A percentile compares a stretch with the other conserved stretches of the same genome.
phyloP scores from a whole-genome alignment of 2,888 invertebrate species.

The Melanchra persicariae region DNA sequence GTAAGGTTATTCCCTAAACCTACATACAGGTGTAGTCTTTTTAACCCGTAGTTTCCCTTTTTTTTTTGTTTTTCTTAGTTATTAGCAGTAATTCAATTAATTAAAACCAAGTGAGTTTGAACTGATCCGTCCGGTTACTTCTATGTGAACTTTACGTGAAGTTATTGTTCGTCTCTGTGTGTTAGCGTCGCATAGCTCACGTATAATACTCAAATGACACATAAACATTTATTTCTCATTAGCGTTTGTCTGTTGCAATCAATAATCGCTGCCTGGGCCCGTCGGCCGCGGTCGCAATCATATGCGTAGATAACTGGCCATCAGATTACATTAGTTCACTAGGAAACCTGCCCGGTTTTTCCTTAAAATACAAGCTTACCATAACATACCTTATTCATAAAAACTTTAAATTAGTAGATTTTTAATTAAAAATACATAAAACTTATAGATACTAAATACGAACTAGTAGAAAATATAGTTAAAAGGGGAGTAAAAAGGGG shows the following conservation, averaged over 20 bases:
- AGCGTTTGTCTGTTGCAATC: slow-evolving; percentile 57
- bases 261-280: slow-evolving; percentile 42
- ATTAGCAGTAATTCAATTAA: too few relatives aligned
- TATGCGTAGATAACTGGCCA: slow-evolving; percentile 6
- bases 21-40: too few relatives aligned
- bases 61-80: too few relatives aligned
- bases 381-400: too few relatives aligned
- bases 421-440: too few relatives aligned
- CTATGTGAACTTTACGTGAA: neutral
- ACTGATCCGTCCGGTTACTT: neutral
- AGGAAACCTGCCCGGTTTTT: slow-evolving; percentile 12
- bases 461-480: too few relatives aligned
- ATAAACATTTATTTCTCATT: slow-evolving; percentile 47
- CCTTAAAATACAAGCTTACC: too few relatives aligned
- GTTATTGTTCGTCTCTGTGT: neutral
- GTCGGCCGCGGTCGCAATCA: slow-evolving; percentile 29
- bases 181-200: neutral
- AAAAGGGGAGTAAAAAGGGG: too few relatives aligned
- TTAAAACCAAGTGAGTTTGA: neutral
- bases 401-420: too few relatives aligned
- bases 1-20: neutral
- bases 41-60: too few relatives aligned
- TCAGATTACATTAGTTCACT: slow-evolving; percentile 16
- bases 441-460: too few relatives aligned
- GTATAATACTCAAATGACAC: slow-evolving; percentile 12